Evolutionary conservation across 2,113 vertebrate species (phyloP).

Genomic region (Fregata magnificens): DNA sequence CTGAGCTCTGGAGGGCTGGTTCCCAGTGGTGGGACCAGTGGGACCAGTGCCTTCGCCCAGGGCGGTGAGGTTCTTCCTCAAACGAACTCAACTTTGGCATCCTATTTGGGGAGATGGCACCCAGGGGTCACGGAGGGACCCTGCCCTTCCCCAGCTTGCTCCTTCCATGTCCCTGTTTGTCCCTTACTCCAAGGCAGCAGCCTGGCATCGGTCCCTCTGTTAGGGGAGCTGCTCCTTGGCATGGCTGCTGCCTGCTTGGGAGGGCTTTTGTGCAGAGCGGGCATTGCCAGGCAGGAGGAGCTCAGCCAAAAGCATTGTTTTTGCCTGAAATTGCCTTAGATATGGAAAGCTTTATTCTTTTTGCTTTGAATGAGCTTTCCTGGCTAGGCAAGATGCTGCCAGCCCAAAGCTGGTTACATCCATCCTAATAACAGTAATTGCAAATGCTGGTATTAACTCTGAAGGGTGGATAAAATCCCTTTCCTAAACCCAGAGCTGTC

Average conservation of each 20-base stretch:
- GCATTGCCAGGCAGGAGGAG: not conserved
- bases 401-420: not conserved
- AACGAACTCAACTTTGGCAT: not conserved
- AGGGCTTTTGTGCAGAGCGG: not conserved
- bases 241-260: not conserved
- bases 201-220: not conserved
- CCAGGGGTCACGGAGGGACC: not conserved
- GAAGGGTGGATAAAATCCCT: not conserved
- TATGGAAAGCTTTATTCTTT: not conserved
- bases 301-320: not conserved
- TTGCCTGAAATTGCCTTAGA: not conserved
- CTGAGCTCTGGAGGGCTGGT: not conserved
- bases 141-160: not conserved
- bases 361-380: not conserved
- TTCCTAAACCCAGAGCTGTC: not conserved
- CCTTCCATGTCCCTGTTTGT: not conserved
- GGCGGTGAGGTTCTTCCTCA: not conserved
- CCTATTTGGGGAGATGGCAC: not conserved
- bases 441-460: not conserved
- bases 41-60: not conserved
- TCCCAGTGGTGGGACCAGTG: not conserved
- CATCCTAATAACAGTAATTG: not conserved
- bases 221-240: not conserved
- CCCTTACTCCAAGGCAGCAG: not conserved
- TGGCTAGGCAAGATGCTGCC: not conserved